Evolutionary conservation across 2,797 vertebrate species (phyloP).

Genomic region (Lacerta viridis): DNA sequence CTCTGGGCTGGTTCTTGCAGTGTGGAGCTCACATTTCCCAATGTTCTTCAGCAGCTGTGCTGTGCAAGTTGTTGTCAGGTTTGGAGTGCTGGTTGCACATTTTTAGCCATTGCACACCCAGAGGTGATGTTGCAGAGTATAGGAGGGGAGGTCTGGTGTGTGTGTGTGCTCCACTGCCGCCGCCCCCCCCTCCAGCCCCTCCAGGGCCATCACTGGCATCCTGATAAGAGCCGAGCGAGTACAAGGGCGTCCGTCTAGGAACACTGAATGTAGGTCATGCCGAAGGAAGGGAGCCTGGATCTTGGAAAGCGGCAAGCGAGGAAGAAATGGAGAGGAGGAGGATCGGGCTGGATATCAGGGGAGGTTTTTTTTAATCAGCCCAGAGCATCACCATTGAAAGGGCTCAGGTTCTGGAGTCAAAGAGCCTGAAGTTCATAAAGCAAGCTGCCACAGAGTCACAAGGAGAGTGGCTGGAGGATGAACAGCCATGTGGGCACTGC

Average conservation of each 20-base stretch:
- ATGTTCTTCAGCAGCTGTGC: neutral
- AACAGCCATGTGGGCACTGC: neutral
- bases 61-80: neutral
- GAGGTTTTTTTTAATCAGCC: neutral
- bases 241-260: neutral
- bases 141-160: neutral
- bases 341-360: neutral
- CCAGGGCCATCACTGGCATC: neutral
- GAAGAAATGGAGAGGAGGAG: neutral
- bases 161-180: neutral
- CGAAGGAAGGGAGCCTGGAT: neutral
- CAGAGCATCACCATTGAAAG: neutral
- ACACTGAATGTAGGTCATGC: constrained; percentile 23
- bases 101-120: neutral
- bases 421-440: too few species aligned
- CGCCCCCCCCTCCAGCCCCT: too few species aligned
- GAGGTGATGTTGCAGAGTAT: neutral
- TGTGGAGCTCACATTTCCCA: neutral
- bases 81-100: fast-evolving
- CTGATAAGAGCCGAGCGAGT: neutral
- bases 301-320: constrained; percentile 19
- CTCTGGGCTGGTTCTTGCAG: fast-evolving
- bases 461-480: neutral
- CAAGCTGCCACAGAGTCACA: fast-evolving
- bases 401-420: neutral